phyloP scores from a whole-genome alignment of 2,797 vertebrate species.

The Eleutherodactylus coqui region DNA sequence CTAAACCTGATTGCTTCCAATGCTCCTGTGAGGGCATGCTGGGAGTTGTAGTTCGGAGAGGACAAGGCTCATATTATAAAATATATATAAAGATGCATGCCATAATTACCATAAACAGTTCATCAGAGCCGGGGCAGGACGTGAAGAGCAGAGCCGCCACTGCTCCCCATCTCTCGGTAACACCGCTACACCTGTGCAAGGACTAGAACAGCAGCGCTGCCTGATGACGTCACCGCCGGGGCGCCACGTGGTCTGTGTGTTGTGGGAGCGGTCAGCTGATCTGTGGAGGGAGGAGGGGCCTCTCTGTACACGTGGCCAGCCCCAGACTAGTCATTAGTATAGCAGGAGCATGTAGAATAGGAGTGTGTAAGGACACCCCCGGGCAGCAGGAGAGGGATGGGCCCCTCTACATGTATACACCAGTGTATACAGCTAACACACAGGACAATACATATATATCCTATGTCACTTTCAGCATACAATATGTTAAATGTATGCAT shows the following conservation, averaged over 20 bases:
- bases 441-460: no score
- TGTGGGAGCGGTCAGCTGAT: no score
- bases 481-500: no score
- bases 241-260: conserved; percentile 10
- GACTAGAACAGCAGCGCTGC: not conserved
- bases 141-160: not conserved
- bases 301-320: no score
- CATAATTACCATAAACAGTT: not conserved
- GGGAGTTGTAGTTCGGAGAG: not conserved
- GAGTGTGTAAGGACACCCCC: no score
- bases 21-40: not conserved
- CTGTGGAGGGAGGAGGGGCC: no score
- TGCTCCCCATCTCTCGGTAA: not conserved
- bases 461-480: no score
- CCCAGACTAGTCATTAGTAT: no score
- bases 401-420: no score
- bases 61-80: not conserved
- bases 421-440: no score
- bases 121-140: not conserved
- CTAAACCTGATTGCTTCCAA: not conserved
- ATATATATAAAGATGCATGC: not conserved
- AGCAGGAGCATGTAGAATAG: no score
- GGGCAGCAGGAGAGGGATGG: no score
- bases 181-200: not conserved
- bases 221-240: not conserved